These are phyloP conservation scores for Sphaeridia pumilis DNA, from an alignment of 2,888 invertebrate genomes.

Conservation along the genomic window DNA sequence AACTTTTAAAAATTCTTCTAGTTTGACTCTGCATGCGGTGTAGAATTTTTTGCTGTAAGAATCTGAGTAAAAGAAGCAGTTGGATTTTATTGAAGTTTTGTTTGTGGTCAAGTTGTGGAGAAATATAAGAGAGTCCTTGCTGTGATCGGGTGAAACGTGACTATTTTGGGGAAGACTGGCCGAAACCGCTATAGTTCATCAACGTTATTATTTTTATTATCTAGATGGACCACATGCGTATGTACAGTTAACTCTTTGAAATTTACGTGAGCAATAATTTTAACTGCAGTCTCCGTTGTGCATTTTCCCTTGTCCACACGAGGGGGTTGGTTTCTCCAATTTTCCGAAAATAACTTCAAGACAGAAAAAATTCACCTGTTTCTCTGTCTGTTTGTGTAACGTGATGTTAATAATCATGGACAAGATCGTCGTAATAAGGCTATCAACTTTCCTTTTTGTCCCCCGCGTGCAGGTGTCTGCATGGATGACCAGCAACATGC, in stretches of 20 bases:
- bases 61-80: background rate
- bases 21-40: background rate
- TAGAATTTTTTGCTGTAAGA: background rate
- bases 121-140: slow-evolving; percentile 14
- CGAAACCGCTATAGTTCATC: background rate
- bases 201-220: too few species aligned
- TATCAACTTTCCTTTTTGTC: background rate
- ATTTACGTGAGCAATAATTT: slow-evolving; percentile 18
- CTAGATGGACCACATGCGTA: background rate
- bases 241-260: slow-evolving; percentile 5
- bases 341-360: background rate
- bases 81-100: background rate
- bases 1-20: background rate
- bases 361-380: background rate
- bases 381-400: background rate
- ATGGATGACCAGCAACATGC: too few species aligned
- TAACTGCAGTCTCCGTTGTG: too few species aligned
- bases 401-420: too few species aligned
- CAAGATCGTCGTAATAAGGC: slow-evolving; percentile 2
- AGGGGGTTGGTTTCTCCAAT: background rate
- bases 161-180: background rate
- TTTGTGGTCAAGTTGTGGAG: background rate
- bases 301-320: background rate
- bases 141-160: slow-evolving; percentile 11
- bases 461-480: background rate